These are phyloP conservation scores for Helogale parvula DNA, from an alignment of 2,113 vertebrate species.

Conservation along the genomic window DNA sequence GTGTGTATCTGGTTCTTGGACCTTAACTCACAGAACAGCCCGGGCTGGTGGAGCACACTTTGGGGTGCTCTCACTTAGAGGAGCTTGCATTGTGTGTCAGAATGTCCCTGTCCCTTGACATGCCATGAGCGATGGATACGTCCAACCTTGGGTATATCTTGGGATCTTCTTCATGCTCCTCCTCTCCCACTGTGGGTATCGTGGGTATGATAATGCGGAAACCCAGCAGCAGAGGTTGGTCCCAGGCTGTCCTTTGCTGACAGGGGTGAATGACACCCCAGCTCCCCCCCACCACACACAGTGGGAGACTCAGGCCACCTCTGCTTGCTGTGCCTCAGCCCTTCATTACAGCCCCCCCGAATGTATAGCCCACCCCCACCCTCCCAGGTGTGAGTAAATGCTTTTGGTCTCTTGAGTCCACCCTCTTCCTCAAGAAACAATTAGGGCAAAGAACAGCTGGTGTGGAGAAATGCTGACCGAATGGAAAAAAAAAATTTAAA, in stretches of 20 bases:
- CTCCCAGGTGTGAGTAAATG: background rate
- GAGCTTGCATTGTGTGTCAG: background rate
- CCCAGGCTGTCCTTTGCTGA: background rate
- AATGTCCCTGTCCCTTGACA: background rate
- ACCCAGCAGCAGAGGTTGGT: background rate
- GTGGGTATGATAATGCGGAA: background rate
- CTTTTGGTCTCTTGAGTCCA: background rate
- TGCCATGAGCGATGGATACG: no score
- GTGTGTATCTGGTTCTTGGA: rapidly evolving
- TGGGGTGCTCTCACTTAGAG: background rate
- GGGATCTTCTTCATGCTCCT: background rate
- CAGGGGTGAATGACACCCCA: background rate
- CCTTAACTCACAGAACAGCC: background rate
- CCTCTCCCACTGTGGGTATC: background rate
- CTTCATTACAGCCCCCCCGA: background rate
- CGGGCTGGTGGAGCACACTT: background rate
- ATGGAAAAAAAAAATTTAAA: background rate
- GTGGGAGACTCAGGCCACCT: background rate
- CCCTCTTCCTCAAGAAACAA: background rate
- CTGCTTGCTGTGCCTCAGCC: background rate
- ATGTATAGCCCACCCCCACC: background rate
- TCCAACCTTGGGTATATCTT: background rate
- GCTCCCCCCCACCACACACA: background rate
- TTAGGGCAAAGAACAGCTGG: background rate
- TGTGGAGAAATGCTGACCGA: background rate